Evolutionary conservation across 1,140 invertebrate species (phyloP).

Genomic region (Microplitis demolitor): DNA sequence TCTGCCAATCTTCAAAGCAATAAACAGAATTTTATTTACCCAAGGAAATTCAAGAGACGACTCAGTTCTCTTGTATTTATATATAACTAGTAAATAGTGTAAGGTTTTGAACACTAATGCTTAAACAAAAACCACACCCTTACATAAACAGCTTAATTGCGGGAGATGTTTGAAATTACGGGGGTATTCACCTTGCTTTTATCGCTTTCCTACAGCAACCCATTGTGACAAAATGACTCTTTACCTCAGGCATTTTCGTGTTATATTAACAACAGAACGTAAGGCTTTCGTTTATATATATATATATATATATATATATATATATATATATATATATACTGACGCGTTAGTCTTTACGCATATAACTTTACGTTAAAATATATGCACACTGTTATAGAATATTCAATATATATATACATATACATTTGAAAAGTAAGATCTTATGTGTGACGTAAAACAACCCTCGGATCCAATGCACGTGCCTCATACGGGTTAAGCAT

Average conservation of each 20-base stretch:
- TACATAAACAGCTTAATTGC: slow-evolving; percentile 58
- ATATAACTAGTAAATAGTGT: not conserved
- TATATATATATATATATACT: not conserved
- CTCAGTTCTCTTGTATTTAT: not conserved
- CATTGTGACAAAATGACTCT: slow-evolving; percentile 46
- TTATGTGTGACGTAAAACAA: slow-evolving; percentile 18
- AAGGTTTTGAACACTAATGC: not conserved
- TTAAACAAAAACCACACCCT: slow-evolving; percentile 47
- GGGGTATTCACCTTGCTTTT: slow-evolving; percentile 40
- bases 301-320: too few relatives aligned
- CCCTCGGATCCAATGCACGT: slow-evolving; percentile 21
- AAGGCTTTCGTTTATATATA: not conserved
- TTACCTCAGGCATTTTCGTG: slow-evolving; percentile 21
- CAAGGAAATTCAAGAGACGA: slow-evolving; percentile 13
- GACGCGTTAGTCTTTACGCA: too few relatives aligned
- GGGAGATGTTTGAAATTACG: slow-evolving; percentile 42
- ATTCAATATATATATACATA: not conserved
- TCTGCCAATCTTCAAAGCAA: slow-evolving; percentile 42
- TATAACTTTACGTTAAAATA: not conserved
- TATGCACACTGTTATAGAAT: not conserved
- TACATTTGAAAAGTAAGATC: not conserved
- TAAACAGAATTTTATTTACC: slow-evolving; percentile 44
- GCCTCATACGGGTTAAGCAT: slow-evolving; percentile 2
- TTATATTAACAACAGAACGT: not conserved
- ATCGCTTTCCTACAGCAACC: slow-evolving; percentile 32